Conservation (phyloP, 35 echinoderm and acorn worm genomes). For the Lytechinus pictus region DNA sequence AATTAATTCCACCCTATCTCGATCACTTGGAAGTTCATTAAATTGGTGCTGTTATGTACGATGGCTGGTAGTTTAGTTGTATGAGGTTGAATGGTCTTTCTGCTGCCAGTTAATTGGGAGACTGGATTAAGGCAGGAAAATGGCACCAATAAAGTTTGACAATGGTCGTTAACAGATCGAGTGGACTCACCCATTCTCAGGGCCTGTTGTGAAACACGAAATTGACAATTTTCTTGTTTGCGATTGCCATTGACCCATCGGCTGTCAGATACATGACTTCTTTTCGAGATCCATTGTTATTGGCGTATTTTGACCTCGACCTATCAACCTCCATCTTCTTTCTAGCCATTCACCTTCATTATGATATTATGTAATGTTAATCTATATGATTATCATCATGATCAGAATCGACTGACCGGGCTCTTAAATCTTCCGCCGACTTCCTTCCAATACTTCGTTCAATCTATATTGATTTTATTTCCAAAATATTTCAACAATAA, state of each 20-base stretch:
- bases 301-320: not conserved
- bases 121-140: not conserved
- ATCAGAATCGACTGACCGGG: no score
- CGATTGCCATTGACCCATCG: not conserved
- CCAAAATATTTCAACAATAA: no score
- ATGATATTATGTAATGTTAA: no score
- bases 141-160: not conserved
- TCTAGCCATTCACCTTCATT: not conserved
- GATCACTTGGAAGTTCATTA: not conserved
- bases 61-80: not conserved
- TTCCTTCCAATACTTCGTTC: no score
- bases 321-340: not conserved
- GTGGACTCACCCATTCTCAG: not conserved
- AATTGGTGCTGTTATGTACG: not conserved
- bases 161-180: not conserved
- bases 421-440: no score
- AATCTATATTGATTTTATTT: no score
- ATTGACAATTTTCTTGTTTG: not conserved
- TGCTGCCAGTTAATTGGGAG: not conserved
- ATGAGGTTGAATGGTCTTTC: not conserved
- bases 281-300: not conserved
- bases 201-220: not conserved
- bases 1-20: conserved; percentile 3
- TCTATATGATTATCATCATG: no score
- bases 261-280: not conserved